These are phyloP conservation scores for Chloropsis hardwickii DNA, from an alignment of 2,113 vertebrate genomes.

Conservation along the genomic window DNA sequence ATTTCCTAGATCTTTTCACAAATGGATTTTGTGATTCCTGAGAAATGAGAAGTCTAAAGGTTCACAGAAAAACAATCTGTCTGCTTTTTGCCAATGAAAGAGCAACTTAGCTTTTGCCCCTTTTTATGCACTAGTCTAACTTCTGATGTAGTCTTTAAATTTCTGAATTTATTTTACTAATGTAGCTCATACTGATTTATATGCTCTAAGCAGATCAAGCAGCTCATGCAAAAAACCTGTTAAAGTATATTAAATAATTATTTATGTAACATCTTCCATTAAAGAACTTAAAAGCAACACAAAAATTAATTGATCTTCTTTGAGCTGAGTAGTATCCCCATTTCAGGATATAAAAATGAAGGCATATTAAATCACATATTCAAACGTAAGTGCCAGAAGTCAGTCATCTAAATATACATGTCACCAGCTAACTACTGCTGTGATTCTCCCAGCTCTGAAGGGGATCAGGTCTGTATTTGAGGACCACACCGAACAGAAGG, in stretches of 20 bases:
- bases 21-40: constrained; percentile 20
- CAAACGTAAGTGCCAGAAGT: background rate
- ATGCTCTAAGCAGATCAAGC: background rate
- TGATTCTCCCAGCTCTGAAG: background rate
- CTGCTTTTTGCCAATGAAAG: background rate
- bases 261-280: background rate
- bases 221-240: background rate
- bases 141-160: background rate
- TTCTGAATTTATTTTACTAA: background rate
- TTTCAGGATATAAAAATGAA: constrained; percentile 13
- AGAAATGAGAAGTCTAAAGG: background rate
- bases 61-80: background rate
- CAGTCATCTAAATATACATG: background rate
- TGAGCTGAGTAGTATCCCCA: background rate
- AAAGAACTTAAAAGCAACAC: constrained; percentile 32
- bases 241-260: constrained; percentile 31
- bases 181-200: background rate
- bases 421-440: background rate
- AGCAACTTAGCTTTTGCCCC: background rate
- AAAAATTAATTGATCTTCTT: constrained; percentile 11
- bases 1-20: constrained; percentile 20
- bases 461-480: background rate
- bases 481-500: background rate
- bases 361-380: background rate
- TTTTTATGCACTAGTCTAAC: background rate